Base-by-base conservation (phyloP, 2,888 invertebrate genomes). In the Lepidochrysops patricia region DNA sequence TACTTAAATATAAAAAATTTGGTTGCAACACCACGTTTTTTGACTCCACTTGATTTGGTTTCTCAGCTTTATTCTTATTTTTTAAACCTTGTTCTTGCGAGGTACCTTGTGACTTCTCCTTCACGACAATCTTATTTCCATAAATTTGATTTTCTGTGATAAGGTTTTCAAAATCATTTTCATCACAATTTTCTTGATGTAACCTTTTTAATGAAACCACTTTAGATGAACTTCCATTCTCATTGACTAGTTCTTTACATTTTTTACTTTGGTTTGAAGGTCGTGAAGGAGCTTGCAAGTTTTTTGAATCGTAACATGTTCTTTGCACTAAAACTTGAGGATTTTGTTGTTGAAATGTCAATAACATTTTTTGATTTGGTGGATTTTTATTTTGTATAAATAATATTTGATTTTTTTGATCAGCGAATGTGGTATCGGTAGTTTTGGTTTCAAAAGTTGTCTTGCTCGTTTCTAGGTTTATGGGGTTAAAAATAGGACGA, bases 141-240 rank as follows among this genome's bases (percentile, higher is more conserved):
- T 89, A 90, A 63, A 90, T 90, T 77, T 90, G 89, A 75, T 90
- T 90, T 72, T 90, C 89, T 26, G 90, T 89, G 50, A 90, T 90
- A 67, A 90, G 77, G 74, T 90, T 90, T 69, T 90, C 90, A 70
- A 90, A 90, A 71, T 90, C 90, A 62, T 89, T 87, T 70, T 89
- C 89, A 67, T 90, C 89, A 65, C 82, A 82, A 67, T 86, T 84
- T 58, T 89, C 89, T 63, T 89, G 89, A 65, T 88, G 89, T 63
- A 86, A 73, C 50, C 88, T 74, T 72, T 90, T 90, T 57, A 89
- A 72, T 48, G 90, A 82, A 9, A 90, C 89, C 1, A 90, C 89
- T 72, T 89, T 89, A 6, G 86, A 84, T 52, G 84, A 77, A 57
- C 73, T 67, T 34, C 71, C 70, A 61, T 69, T 77, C 52, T 82